Evolutionary conservation across 2,113 vertebrate species (phyloP).

Genomic region (Gopherus flavomarginatus): DNA sequence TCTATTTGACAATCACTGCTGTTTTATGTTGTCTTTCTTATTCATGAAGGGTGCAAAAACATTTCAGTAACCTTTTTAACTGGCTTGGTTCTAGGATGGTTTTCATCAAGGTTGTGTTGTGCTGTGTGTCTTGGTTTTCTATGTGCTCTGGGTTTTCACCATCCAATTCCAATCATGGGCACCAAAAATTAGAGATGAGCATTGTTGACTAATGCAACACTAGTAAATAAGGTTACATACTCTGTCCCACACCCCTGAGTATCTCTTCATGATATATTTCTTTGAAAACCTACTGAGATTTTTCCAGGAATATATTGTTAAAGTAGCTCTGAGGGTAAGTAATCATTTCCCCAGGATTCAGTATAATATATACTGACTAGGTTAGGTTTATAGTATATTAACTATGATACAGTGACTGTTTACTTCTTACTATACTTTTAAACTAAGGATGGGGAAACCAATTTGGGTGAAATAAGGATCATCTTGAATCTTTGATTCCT

Average conservation of each 20-base stretch:
- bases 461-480: neutral
- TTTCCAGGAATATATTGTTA: neutral
- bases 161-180: neutral
- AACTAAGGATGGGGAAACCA: neutral
- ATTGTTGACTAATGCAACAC: neutral
- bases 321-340: neutral
- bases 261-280: neutral
- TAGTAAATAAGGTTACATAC: neutral
- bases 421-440: neutral
- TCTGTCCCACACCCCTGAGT: neutral
- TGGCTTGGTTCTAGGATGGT: neutral
- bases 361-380: neutral
- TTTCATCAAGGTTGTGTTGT: neutral
- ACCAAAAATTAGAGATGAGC: neutral
- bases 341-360: neutral
- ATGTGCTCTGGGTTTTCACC: neutral
- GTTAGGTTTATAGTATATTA: neutral
- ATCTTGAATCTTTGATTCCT: neutral
- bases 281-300: neutral
- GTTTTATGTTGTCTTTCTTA: conserved; percentile 14
- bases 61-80: neutral
- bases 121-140: neutral
- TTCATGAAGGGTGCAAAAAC: neutral
- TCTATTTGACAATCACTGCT: neutral
- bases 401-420: neutral